These are phyloP conservation scores for Colostygia pectinataria DNA, from an alignment of 2,888 invertebrate genomes.

Conservation along the genomic window DNA sequence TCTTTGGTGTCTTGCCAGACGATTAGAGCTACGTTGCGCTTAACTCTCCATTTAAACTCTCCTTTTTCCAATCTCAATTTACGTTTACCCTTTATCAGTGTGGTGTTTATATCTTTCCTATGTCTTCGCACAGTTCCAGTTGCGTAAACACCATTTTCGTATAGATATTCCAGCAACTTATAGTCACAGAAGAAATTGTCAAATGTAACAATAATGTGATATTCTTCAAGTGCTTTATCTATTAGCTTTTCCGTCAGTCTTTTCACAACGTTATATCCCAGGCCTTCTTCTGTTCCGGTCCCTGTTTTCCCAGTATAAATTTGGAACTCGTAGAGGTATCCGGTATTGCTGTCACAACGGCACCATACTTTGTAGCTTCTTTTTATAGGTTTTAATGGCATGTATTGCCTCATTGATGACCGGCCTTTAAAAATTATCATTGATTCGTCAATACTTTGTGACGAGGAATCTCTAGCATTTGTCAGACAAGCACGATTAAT, in stretches of 20 bases:
- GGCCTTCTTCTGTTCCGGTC: neutral
- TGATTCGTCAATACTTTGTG: constrained; percentile 16
- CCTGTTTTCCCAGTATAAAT: neutral
- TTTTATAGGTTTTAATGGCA: no score
- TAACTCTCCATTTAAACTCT: constrained; percentile 34
- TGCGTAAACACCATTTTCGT: constrained; percentile 30
- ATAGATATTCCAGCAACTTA: constrained; percentile 25
- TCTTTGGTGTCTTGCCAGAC: constrained; percentile 36
- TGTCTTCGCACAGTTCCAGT: constrained; percentile 35
- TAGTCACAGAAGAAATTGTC: neutral
- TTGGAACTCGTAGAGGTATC: neutral
- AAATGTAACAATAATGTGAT: neutral
- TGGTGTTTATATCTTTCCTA: no score
- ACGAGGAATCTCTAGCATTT: constrained; percentile 24
- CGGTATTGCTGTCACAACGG: constrained; percentile 27
- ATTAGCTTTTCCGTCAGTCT: neutral
- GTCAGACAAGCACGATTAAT: constrained; percentile 11
- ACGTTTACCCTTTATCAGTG: constrained; percentile 14
- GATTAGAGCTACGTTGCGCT: constrained; percentile 31
- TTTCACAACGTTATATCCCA: neutral
- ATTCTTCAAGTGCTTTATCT: neutral
- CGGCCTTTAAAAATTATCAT: constrained; percentile 15
- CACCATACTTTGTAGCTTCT: constrained; percentile 30
- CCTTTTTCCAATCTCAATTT: constrained; percentile 27
- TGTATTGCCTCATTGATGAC: no score